phyloP scores from a whole-genome alignment of 2,113 vertebrate species.

The Eubucco bourcierii region DNA sequence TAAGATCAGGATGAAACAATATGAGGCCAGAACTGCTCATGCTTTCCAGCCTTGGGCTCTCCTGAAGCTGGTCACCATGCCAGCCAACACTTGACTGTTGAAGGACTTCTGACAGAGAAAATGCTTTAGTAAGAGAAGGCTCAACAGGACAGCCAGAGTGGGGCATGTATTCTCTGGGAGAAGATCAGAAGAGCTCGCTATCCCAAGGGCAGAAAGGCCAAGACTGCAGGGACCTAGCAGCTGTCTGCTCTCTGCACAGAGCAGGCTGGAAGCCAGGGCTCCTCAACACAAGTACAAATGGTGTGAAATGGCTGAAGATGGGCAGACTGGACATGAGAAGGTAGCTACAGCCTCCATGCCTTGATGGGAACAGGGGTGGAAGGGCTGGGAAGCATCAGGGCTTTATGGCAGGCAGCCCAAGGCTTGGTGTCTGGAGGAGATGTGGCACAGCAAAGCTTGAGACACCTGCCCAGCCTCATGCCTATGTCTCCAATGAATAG shows the following conservation, averaged over 20 bases:
- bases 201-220: background rate
- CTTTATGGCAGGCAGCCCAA: background rate
- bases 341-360: background rate
- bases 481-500: rapidly evolving
- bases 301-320: background rate
- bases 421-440: background rate
- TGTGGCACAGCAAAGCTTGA: background rate
- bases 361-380: background rate
- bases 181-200: background rate
- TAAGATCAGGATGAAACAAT: background rate
- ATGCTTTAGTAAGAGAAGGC: background rate
- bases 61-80: background rate
- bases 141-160: background rate
- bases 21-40: background rate
- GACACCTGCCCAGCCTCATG: background rate
- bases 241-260: background rate
- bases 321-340: background rate
- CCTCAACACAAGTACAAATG: rapidly evolving
- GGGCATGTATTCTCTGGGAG: background rate
- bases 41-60: background rate
- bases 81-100: rapidly evolving
- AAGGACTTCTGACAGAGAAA: background rate
- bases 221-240: rapidly evolving
- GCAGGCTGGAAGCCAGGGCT: background rate
- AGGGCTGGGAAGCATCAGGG: background rate